Percentiles rank a stretch among this genome's conserved stretches.
These are phyloP conservation scores for Podiceps cristatus DNA, from an alignment of 2,113 vertebrate species.

Conservation along the genomic window DNA sequence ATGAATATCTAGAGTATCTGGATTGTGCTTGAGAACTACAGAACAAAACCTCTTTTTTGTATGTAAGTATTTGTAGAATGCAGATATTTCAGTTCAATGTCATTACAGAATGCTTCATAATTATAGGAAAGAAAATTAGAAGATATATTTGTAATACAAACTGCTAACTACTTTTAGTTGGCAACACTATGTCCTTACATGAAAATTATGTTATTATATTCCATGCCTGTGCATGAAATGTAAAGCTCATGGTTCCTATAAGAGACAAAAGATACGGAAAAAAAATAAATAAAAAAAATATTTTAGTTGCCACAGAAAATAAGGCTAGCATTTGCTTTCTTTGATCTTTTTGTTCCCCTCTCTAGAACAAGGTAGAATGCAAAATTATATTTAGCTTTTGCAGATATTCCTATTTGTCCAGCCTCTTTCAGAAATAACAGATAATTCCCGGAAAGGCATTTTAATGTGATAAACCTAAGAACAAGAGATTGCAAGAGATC, in stretches of 20 bases:
- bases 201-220: slow-evolving; percentile 76
- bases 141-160: slow-evolving; percentile 79
- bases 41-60: slow-evolving; percentile 20
- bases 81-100: slow-evolving; percentile 71
- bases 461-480: slow-evolving; percentile 34
- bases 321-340: slow-evolving; percentile 10
- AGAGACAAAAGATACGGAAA: not conserved
- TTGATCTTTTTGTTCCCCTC: not conserved
- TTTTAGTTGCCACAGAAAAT: slow-evolving; percentile 5
- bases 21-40: not conserved
- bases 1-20: not conserved
- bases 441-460: slow-evolving; percentile 42
- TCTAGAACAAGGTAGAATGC: not conserved
- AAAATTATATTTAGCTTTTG: slow-evolving; percentile 35
- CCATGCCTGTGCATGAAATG: slow-evolving; percentile 60
- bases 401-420: slow-evolving; percentile 46
- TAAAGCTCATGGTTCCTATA: slow-evolving; percentile 66
- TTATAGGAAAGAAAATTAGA: slow-evolving; percentile 74
- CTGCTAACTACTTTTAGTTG: slow-evolving; percentile 80
- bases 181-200: slow-evolving; percentile 74
- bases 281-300: not conserved
- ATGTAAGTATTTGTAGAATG: slow-evolving; percentile 53
- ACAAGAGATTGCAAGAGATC: slow-evolving; percentile 19
- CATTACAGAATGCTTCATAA: slow-evolving; percentile 71
- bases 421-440: slow-evolving; percentile 22